phyloP scores from a whole-genome alignment of 2,888 invertebrate species.

The Mamestra brassicae region DNA sequence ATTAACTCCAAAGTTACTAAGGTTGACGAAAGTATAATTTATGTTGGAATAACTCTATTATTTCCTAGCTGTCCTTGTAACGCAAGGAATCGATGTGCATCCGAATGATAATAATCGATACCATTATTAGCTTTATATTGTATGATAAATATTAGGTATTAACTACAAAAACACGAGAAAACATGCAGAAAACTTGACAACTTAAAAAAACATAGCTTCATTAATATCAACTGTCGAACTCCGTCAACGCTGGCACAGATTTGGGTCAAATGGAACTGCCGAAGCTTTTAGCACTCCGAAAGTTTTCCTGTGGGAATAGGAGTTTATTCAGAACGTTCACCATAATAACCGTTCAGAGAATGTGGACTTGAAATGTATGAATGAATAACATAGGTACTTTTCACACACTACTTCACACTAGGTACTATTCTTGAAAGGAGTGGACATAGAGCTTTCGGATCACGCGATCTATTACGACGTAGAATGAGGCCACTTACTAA shows the following conservation, averaged over 20 bases:
- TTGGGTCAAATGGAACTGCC: slow-evolving; percentile 28
- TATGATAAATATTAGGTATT: not conserved
- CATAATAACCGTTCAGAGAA: slow-evolving; percentile 13
- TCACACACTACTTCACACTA: too few relatives aligned
- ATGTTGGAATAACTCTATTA: not conserved
- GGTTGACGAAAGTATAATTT: too few relatives aligned
- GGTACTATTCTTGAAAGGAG: not conserved
- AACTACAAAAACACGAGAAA: not conserved
- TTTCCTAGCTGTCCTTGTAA: too few relatives aligned
- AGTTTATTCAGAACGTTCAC: slow-evolving; percentile 2
- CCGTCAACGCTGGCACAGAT: not conserved
- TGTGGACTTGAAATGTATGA: not conserved
- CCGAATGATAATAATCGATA: too few relatives aligned
- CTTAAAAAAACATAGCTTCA: not conserved
- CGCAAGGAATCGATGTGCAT: too few relatives aligned
- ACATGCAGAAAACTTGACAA: not conserved
- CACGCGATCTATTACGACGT: too few relatives aligned
- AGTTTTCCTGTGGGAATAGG: slow-evolving; percentile 20
- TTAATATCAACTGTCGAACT: slow-evolving; percentile 32
- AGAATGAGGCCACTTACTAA: too few relatives aligned
- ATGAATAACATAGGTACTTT: not conserved
- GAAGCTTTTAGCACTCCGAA: slow-evolving; percentile 37
- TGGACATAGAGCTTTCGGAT: not conserved
- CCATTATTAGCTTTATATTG: too few relatives aligned
- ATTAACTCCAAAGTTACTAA: too few relatives aligned